A percentile compares a stretch with the other conserved stretches of the same genome.
These are phyloP conservation scores for Tridacna gigas DNA, from an alignment of 2,888 invertebrate species.

Conservation along the genomic window DNA sequence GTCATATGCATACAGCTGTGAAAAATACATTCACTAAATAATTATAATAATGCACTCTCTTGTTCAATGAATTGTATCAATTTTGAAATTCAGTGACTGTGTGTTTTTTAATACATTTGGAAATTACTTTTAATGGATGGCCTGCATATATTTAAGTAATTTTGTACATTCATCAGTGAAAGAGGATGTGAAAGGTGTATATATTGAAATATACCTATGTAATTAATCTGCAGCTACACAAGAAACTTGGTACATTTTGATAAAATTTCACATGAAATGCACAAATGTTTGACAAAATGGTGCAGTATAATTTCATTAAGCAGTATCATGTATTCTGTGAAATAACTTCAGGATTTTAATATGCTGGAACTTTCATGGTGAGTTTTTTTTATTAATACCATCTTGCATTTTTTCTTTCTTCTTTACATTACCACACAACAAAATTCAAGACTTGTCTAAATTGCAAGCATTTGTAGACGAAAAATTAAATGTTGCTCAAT, in stretches of 20 bases:
- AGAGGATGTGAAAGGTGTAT: background rate
- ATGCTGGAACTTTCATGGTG: background rate
- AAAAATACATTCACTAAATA: too few relatives aligned
- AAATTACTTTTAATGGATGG: constrained; percentile 10
- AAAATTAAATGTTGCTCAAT: too few relatives aligned
- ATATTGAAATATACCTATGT: constrained; percentile 24
- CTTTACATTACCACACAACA: too few relatives aligned
- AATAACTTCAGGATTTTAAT: background rate
- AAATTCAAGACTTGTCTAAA: too few relatives aligned
- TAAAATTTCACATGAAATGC: constrained; percentile 26
- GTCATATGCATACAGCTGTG: background rate
- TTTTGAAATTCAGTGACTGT: too few relatives aligned
- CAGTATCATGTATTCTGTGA: too few relatives aligned
- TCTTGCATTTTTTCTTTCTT: too few relatives aligned
- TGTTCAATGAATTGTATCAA: too few relatives aligned
- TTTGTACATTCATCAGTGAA: background rate
- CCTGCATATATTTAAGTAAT: background rate
- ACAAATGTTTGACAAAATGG: constrained; percentile 10
- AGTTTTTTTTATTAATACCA: background rate
- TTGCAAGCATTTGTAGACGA: too few relatives aligned
- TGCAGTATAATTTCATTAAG: background rate
- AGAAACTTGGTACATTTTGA: constrained; percentile 19
- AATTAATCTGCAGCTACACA: constrained; percentile 14
- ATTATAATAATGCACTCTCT: too few relatives aligned
- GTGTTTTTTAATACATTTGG: background rate